Conservation (phyloP, 2,113 vertebrate species). For the Heptranchias perlo region DNA sequence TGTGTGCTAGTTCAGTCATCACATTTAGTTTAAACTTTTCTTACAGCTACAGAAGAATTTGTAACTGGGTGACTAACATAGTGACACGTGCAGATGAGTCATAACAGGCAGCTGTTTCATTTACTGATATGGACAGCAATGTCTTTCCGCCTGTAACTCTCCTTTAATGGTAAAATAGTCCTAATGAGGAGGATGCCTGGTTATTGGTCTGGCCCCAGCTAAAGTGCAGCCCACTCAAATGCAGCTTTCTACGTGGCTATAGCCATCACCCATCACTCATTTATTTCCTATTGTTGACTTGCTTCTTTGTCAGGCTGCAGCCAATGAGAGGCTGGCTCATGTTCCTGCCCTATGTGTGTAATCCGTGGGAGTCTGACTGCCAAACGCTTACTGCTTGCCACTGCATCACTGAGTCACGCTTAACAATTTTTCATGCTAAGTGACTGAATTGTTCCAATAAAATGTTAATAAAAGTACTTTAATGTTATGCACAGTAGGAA, state of each 20-base stretch:
- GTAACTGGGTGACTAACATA: slow-evolving; percentile 18
- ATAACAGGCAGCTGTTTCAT: slow-evolving; percentile 29
- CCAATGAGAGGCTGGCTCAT: background rate
- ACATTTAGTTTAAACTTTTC: background rate
- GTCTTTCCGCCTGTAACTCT: slow-evolving; percentile 14
- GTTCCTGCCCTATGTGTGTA: slow-evolving; percentile 1
- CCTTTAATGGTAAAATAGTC: slow-evolving; percentile 34
- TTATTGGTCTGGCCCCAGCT: background rate
- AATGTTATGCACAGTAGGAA: background rate
- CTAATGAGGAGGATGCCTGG: slow-evolving; percentile 1
- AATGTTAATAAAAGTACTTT: slow-evolving; percentile 3
- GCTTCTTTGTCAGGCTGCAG: slow-evolving; percentile 20
- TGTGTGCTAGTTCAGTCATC: background rate
- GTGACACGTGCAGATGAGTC: background rate
- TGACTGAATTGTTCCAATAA: slow-evolving; percentile 12
- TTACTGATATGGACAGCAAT: slow-evolving; percentile 22
- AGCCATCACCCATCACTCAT: background rate
- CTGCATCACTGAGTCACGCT: slow-evolving; percentile 8
- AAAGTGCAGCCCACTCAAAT: slow-evolving; percentile 28
- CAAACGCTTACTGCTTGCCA: slow-evolving; percentile 16
- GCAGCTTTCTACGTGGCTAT: slow-evolving; percentile 10
- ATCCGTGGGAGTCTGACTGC: slow-evolving; percentile 2
- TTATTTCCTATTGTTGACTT: slow-evolving; percentile 13
- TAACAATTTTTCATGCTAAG: background rate
- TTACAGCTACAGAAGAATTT: background rate